Percentiles rank a stretch among this genome's conserved stretches.
Evolutionary conservation across 2,113 vertebrate genomes (phyloP).

Genomic region (Cochlearius cochlearius): DNA sequence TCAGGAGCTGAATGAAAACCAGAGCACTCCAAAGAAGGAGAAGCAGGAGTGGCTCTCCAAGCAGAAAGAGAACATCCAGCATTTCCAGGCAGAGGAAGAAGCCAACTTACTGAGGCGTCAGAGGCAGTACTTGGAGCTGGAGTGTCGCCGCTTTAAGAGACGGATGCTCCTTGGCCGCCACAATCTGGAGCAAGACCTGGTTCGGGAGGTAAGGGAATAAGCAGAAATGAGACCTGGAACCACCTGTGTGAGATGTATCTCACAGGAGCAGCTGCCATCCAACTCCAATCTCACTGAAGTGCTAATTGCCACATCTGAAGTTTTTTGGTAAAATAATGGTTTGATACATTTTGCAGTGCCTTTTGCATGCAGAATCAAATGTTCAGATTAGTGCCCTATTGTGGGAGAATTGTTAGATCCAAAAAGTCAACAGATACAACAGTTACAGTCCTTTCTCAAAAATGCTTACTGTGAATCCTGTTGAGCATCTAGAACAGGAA

Average conservation of each 20-base stretch:
- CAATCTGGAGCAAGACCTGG: constrained; percentile 93
- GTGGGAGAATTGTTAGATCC: background rate
- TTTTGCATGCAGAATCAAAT: rapidly evolving
- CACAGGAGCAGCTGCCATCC: background rate
- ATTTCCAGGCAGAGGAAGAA: constrained; percentile 97
- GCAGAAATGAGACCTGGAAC: background rate
- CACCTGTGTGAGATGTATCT: background rate
- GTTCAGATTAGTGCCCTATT: background rate
- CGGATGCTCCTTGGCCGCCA: constrained; percentile 95
- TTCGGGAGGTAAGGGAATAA: constrained; percentile 84
- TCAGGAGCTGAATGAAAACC: constrained; percentile 97
- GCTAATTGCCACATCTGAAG: background rate
- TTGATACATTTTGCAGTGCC: background rate
- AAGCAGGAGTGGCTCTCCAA: constrained; percentile 98
- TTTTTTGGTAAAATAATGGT: background rate
- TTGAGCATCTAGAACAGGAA: constrained; percentile 31
- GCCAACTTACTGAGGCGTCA: constrained; percentile 93
- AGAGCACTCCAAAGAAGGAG: constrained; percentile 98
- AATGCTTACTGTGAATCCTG: background rate
- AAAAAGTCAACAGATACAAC: background rate
- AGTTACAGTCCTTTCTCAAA: background rate
- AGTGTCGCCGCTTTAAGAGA: constrained; percentile 95
- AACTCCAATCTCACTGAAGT: background rate
- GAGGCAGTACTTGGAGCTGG: constrained; percentile 94
- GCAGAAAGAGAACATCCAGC: constrained; percentile 98